These are phyloP conservation scores for Craterocephalus amniculus DNA, from an alignment of 2,797 vertebrate species.

Conservation along the genomic window DNA sequence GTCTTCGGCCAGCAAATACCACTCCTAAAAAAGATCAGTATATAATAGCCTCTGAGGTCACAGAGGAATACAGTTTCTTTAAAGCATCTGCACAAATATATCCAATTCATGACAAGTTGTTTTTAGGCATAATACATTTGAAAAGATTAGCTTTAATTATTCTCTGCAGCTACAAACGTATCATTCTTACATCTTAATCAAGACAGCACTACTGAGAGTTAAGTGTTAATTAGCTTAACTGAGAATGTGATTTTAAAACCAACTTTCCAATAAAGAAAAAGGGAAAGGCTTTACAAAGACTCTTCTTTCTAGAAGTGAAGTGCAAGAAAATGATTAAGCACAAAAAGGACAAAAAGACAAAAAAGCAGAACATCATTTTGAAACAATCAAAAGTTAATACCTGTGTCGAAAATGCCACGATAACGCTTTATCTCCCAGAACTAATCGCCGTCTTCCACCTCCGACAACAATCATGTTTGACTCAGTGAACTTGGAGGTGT, in stretches of 20 bases:
- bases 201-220: not conserved
- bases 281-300: not conserved
- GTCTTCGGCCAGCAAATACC: too few species aligned
- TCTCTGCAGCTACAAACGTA: not conserved
- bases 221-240: not conserved
- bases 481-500: slow-evolving; percentile 54
- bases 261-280: not conserved
- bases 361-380: not conserved
- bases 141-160: not conserved
- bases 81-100: too few species aligned
- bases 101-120: not conserved
- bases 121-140: not conserved
- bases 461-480: slow-evolving; percentile 46
- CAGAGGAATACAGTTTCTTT: not conserved
- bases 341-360: not conserved
- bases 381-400: slow-evolving; percentile 32
- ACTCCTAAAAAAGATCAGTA: not conserved
- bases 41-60: not conserved
- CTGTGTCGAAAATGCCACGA: slow-evolving; percentile 14
- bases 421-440: slow-evolving; percentile 17
- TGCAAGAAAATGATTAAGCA: not conserved
- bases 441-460: slow-evolving; percentile 29
- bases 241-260: not conserved
- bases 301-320: not conserved
- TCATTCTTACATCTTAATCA: not conserved